Evolutionary conservation across 2,113 vertebrate species (phyloP).

Genomic region (Microtus pennsylvanicus): DNA sequence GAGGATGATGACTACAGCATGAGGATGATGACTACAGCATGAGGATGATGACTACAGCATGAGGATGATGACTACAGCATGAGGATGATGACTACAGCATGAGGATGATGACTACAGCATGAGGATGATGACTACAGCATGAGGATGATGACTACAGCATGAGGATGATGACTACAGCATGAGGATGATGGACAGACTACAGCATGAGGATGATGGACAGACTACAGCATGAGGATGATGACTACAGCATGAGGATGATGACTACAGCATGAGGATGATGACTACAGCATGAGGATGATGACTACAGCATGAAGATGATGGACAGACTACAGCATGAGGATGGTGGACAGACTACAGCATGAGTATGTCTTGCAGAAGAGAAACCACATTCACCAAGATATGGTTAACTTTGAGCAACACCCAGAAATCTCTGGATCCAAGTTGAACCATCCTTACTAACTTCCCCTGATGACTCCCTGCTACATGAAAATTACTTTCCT

Average conservation of each 20-base stretch:
- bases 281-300: too few relatives aligned
- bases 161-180: too few relatives aligned
- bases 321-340: neutral
- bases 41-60: too few relatives aligned
- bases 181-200: too few relatives aligned
- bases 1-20: too few relatives aligned
- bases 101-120: neutral
- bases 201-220: too few relatives aligned
- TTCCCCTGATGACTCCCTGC: neutral
- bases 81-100: neutral
- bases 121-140: neutral
- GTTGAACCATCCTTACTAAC: neutral
- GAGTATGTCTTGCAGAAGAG: neutral
- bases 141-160: too few relatives aligned
- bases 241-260: too few relatives aligned
- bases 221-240: too few relatives aligned
- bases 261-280: too few relatives aligned
- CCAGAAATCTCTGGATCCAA: neutral
- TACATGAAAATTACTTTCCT: slow-evolving; percentile 11
- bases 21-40: too few relatives aligned
- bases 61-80: neutral
- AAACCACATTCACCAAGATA: slow-evolving; percentile 39
- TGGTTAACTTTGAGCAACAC: neutral
- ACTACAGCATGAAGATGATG: too few relatives aligned
- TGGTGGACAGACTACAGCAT: neutral